Base-by-base conservation (phyloP, 2,888 invertebrate species). In the Drosophila barbarae region DNA sequence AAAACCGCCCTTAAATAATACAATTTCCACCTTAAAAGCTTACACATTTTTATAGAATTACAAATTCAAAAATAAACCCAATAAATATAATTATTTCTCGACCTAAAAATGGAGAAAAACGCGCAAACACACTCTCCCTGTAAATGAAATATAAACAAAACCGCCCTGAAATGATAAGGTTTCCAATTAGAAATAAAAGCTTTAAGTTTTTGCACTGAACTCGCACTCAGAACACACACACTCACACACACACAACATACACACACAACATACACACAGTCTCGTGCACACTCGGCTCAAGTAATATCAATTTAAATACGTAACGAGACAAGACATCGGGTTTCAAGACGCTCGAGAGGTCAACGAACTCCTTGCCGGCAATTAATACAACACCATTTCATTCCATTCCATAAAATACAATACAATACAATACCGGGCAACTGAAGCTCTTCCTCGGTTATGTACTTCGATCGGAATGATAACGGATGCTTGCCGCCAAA, bases 341-440 rank as follows among this genome's bases (percentile, higher is more conserved):
- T 81, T 77, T 77, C 81, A 80, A 68, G 57, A 54, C 38, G 51
- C 15, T 51, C 30, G 26, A 8, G 47, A 77, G 77, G 84, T 77
- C 77, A 77, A 78, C 76, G 77, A 77, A 84, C 77, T 46, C 18
- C 46, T 18, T 30, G 46, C 59, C 67, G 30, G 39, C 35, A 63
- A 44, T 51, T 57, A 73, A 70, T 57, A 44, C 55, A 57, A 53
- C 52, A 53, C 54, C 46, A 46, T 30, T 44, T 8, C 46, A 46
- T 30, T 18, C 46, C 46, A 46, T 46, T 46, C 42, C 57, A 65
- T 66, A 64, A 28, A 35, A 41, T 35, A 42, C 35, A 54, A 55
- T 54, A 55, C 54, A n/a, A 39, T 39, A 39, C 30, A 23, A 23
- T 23, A 23, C 23, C 26, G 15, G 30, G 23, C 21, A 23, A 58